phyloP scores from a whole-genome alignment of 2,113 vertebrate genomes.

The Notechis scutatus region DNA sequence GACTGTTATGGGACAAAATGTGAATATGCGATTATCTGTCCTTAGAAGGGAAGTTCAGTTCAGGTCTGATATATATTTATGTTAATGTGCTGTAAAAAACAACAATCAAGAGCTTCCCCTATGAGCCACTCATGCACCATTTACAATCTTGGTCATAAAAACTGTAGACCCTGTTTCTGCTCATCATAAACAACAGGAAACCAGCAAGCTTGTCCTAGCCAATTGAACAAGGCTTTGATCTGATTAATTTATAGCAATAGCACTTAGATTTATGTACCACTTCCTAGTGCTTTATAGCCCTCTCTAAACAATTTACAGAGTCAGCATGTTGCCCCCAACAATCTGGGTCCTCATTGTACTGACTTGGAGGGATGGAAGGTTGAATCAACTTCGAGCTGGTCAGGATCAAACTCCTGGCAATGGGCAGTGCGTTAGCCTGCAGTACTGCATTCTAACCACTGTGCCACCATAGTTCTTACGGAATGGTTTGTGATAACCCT shows the following conservation, averaged over 20 bases:
- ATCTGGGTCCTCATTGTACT: neutral
- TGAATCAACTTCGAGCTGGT: neutral
- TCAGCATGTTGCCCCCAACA: neutral
- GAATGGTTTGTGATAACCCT: neutral
- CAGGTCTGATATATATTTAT: neutral
- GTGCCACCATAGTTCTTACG: neutral
- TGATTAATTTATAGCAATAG: neutral
- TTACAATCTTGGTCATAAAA: neutral
- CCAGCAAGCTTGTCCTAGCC: neutral
- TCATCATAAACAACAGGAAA: neutral
- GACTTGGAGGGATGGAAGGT: neutral
- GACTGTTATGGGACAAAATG: neutral
- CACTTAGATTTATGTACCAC: neutral
- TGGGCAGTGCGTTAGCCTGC: neutral
- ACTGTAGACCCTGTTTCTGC: neutral
- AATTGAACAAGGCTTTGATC: neutral
- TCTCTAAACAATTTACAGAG: neutral
- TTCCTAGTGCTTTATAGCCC: neutral
- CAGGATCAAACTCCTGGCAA: neutral
- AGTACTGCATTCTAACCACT: neutral
- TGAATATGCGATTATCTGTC: neutral
- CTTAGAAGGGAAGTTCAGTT: neutral
- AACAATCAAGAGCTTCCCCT: neutral
- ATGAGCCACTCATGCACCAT: neutral
- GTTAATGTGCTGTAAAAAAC: neutral